phyloP scores from a whole-genome alignment of 2,888 invertebrate species.

The Hydriomena furcata region DNA sequence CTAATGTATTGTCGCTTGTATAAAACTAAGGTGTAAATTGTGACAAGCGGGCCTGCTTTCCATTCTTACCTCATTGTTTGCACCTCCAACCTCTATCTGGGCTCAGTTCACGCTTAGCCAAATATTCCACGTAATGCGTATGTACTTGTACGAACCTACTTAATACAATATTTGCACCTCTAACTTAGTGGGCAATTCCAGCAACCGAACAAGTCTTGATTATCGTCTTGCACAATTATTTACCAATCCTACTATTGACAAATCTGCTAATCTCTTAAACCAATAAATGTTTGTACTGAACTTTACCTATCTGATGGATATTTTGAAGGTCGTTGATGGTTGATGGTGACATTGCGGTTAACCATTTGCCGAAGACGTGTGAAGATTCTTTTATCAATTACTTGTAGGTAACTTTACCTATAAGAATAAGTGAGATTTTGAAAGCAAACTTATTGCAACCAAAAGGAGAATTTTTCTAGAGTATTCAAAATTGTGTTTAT shows the following conservation, averaged over 20 bases:
- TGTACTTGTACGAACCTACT: no score
- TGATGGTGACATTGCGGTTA: constrained; percentile 20
- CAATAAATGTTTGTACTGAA: constrained; percentile 31
- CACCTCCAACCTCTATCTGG: constrained; percentile 47
- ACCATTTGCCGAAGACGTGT: constrained; percentile 1
- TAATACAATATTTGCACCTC: constrained; percentile 31
- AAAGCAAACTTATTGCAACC: constrained; percentile 1
- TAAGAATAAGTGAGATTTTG: background rate
- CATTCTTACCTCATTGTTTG: constrained; percentile 55
- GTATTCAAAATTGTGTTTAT: no score
- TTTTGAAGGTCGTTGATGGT: constrained; percentile 33
- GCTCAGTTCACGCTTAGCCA: constrained; percentile 42
- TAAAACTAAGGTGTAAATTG: constrained; percentile 37
- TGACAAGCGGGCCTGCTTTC: constrained; percentile 38
- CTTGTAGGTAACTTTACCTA: background rate
- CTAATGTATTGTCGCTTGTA: constrained; percentile 25
- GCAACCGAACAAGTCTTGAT: constrained; percentile 19
- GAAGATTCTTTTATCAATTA: constrained; percentile 10
- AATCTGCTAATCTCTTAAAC: constrained; percentile 28
- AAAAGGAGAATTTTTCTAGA: background rate
- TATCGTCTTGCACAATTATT: constrained; percentile 28
- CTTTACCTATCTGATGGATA: constrained; percentile 29
- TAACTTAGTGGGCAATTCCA: constrained; percentile 15
- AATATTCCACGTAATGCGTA: constrained; percentile 40
- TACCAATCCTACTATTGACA: constrained; percentile 32